phyloP scores from a whole-genome alignment of 1,140 invertebrate species.

The Polypedilum pembai region DNA sequence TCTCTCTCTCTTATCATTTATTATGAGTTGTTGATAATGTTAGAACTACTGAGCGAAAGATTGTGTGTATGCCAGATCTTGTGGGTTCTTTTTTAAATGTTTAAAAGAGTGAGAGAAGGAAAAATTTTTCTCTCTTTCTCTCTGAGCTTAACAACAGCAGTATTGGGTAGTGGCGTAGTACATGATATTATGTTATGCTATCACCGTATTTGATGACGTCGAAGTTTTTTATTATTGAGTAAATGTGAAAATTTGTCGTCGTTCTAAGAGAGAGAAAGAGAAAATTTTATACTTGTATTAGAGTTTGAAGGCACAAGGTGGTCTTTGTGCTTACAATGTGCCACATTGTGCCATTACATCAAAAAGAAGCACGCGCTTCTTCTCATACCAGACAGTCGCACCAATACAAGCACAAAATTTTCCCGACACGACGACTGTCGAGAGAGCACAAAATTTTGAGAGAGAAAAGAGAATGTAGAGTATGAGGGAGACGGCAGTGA shows the following conservation, averaged over 20 bases:
- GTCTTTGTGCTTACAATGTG: background rate
- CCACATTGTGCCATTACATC: background rate
- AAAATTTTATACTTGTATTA: background rate
- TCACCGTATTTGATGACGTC: slow-evolving; percentile 16
- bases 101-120: background rate
- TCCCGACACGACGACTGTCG: background rate
- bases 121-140: background rate
- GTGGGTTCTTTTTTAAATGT: background rate
- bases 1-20: background rate
- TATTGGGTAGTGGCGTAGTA: slow-evolving; percentile 1
- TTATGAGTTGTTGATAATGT: background rate
- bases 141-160: background rate
- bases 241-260: background rate
- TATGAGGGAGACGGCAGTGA: background rate
- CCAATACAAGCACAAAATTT: background rate
- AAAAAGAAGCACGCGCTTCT: background rate
- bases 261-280: background rate
- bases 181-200: slow-evolving; percentile 12
- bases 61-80: background rate
- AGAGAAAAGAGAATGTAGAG: background rate
- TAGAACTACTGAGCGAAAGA: background rate
- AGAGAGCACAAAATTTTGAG: background rate
- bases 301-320: background rate
- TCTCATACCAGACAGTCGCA: background rate
- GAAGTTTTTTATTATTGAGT: background rate